Conservation (phyloP, 1,140 invertebrate species). For the Wasmannia auropunctata region DNA sequence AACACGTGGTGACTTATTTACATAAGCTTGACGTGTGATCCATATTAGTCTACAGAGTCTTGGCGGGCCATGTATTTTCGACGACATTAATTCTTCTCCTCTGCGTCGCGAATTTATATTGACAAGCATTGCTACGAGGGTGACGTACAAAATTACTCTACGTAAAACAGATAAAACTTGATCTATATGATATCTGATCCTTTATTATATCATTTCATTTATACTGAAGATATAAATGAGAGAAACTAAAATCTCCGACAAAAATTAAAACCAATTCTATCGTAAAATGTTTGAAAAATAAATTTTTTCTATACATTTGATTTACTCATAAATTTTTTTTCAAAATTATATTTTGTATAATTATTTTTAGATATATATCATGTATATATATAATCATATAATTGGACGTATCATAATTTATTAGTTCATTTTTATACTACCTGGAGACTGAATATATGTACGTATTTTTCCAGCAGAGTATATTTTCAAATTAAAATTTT, state of each 20-base stretch:
- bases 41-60: not conserved
- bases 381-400: not conserved
- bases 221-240: no score
- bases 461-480: not conserved
- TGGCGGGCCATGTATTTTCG: not conserved
- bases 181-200: not conserved
- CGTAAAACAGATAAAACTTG: not conserved
- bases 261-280: no score
- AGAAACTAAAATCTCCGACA: no score
- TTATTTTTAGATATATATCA: not conserved
- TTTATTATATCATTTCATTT: not conserved
- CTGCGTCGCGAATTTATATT: not conserved
- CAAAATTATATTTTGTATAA: not conserved
- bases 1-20: slow-evolving; percentile 42
- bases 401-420: not conserved
- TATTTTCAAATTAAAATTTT: not conserved
- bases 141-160: not conserved
- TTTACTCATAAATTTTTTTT: not conserved
- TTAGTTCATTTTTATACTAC: not conserved
- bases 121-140: not conserved
- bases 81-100: not conserved
- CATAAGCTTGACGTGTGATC: slow-evolving; percentile 25
- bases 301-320: not conserved
- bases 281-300: not conserved
- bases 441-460: not conserved